These are phyloP conservation scores for Parthenolecanium corni DNA, from an alignment of 2,888 invertebrate species.

Conservation along the genomic window DNA sequence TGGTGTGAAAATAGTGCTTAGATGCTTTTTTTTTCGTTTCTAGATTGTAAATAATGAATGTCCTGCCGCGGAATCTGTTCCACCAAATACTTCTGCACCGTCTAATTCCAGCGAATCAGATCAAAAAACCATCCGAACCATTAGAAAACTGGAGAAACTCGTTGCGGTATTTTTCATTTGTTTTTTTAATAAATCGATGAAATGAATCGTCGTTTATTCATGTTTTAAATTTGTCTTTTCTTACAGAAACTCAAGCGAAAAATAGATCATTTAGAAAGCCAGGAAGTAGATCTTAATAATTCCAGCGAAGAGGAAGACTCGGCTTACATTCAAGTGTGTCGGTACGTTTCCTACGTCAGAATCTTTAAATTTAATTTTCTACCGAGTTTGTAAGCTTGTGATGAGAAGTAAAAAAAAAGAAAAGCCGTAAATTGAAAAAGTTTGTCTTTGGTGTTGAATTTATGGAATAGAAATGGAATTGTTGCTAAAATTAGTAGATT, in stretches of 20 bases:
- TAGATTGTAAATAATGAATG: no score
- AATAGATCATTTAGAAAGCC: neutral
- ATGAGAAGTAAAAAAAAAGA: no score
- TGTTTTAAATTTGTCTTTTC: neutral
- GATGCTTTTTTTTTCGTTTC: no score
- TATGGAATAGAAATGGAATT: no score
- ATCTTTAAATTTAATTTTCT: neutral
- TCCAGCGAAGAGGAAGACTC: conserved; percentile 17
- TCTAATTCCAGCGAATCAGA: neutral
- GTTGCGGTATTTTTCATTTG: neutral
- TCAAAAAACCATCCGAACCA: neutral
- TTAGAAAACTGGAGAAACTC: neutral
- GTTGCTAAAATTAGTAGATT: no score
- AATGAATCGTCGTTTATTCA: neutral
- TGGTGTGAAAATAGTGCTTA: no score
- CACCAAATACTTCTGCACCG: no score
- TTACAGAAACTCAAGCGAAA: neutral
- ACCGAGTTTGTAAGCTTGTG: no score
- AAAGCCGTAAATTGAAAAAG: no score
- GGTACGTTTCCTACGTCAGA: neutral
- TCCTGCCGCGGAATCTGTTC: no score
- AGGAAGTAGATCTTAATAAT: conserved; percentile 1
- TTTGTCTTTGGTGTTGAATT: no score
- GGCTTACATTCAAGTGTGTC: conserved; percentile 5
- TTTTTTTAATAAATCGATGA: neutral